Conservation (phyloP, 2,113 vertebrate species). For the Progne subis region DNA sequence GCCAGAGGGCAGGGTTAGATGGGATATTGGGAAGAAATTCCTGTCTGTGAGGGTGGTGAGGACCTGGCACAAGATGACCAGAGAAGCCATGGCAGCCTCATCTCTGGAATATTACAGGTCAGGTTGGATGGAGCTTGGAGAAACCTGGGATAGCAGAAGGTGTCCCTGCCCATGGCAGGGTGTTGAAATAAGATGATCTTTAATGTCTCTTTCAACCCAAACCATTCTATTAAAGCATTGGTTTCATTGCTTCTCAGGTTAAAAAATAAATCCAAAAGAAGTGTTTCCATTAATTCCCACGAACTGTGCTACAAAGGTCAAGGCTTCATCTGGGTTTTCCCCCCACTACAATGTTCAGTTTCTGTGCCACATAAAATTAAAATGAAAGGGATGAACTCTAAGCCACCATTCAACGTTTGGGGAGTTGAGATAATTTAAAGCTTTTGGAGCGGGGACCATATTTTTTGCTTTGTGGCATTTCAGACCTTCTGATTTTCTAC, state of each 20-base stretch:
- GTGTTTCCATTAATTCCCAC: neutral
- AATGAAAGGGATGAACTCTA: neutral
- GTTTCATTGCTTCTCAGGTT: neutral
- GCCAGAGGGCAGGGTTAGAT: rapidly evolving
- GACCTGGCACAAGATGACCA: neutral
- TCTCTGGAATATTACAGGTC: neutral
- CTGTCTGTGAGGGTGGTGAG: rapidly evolving
- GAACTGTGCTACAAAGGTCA: neutral
- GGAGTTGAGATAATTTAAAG: neutral
- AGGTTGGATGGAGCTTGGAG: neutral
- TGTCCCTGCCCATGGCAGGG: neutral
- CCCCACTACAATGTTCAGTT: neutral
- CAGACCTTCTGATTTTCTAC: neutral
- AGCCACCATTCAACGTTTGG: neutral
- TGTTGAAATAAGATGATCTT: neutral
- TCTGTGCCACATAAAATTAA: neutral
- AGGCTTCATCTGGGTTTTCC: neutral
- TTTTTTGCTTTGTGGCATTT: neutral
- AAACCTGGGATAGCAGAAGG: neutral
- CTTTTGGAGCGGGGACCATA: neutral
- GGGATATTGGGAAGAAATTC: neutral
- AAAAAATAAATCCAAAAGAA: neutral
- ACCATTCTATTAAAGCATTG: neutral
- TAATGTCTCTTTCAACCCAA: neutral
- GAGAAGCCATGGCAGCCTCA: neutral